Percentiles rank a stretch among this genome's conserved stretches.
These are phyloP conservation scores for Conchocele bisecta DNA, from an alignment of 2,888 invertebrate genomes.

Conservation along the genomic window DNA sequence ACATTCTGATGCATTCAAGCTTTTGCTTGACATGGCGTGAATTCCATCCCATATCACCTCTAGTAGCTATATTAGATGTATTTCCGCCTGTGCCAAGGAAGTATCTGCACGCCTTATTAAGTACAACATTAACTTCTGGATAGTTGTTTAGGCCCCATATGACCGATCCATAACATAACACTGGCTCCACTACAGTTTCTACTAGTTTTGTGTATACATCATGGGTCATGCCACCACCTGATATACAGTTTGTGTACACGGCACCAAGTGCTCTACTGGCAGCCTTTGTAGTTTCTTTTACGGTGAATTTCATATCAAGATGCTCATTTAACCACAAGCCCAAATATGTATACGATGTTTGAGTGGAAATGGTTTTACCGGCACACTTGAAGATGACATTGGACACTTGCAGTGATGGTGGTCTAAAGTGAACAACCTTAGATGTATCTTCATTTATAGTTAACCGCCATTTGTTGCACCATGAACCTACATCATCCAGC, in stretches of 20 bases:
- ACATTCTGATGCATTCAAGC: not conserved
- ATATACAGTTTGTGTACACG: not conserved
- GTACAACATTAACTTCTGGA: not conserved
- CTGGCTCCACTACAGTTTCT: slow-evolving; percentile 4
- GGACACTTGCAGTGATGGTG: not conserved
- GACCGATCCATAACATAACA: slow-evolving; percentile 3
- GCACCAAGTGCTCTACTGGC: slow-evolving; percentile 20
- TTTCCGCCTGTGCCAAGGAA: not conserved
- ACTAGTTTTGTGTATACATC: not conserved
- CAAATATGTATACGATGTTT: not conserved
- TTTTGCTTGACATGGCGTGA: not conserved
- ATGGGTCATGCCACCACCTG: slow-evolving; percentile 7
- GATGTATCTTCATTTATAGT: slow-evolving; percentile 20
- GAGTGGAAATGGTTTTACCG: not conserved
- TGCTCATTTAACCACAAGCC: slow-evolving; percentile 15
- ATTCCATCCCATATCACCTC: not conserved
- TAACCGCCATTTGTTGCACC: slow-evolving; percentile 26
- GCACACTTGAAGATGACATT: not conserved
- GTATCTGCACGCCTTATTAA: slow-evolving; percentile 5
- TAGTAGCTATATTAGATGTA: not conserved
- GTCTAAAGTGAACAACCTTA: slow-evolving; percentile 26
- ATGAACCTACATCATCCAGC: slow-evolving; percentile 14
- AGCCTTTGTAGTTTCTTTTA: slow-evolving; percentile 20
- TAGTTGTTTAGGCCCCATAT: not conserved
- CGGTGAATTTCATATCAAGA: slow-evolving; percentile 3